Conservation (phyloP, 1,140 invertebrate genomes). For the Drosophila baimaii region DNA sequence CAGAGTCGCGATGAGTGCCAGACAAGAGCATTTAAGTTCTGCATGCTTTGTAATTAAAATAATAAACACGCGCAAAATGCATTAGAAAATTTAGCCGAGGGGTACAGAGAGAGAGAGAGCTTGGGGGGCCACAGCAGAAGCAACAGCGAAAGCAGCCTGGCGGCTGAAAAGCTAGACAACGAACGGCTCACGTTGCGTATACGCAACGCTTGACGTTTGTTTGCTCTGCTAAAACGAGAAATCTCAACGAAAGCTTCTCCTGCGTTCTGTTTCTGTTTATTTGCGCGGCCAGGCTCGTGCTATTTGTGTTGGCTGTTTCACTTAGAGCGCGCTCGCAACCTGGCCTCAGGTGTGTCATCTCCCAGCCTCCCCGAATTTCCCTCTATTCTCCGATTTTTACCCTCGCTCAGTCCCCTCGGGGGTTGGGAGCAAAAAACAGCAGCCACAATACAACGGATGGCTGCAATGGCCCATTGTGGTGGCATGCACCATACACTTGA, state of each 20-base stretch:
- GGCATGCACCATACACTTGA: conserved; percentile 70
- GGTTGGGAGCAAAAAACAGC: conserved; percentile 3
- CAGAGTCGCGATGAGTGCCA: conserved; percentile 23
- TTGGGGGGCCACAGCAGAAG: conserved; percentile 2
- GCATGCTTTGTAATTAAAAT: conserved; percentile 76
- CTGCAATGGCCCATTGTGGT: conserved; percentile 61
- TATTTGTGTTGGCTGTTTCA: conserved; percentile 78
- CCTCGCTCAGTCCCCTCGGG: conserved; percentile 1
- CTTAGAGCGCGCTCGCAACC: conserved; percentile 64
- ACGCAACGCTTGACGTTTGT: conserved; percentile 74
- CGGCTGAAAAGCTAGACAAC: conserved; percentile 47
- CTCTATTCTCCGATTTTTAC: neutral
- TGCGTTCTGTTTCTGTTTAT: conserved; percentile 24
- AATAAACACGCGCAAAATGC: conserved; percentile 82
- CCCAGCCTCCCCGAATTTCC: neutral
- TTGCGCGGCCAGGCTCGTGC: conserved; percentile 54
- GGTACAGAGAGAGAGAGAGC: no score
- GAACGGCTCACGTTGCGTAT: conserved; percentile 68
- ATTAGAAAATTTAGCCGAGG: conserved; percentile 66
- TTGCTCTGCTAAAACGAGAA: conserved; percentile 57
- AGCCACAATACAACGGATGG: conserved; percentile 31
- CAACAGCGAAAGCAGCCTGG: conserved; percentile 18
- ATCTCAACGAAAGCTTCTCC: conserved; percentile 11
- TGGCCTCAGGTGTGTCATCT: conserved; percentile 56
- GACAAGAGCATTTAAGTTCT: conserved; percentile 65